Conservation (phyloP, 2,113 vertebrate genomes). For the Tachuris rubrigastra region DNA sequence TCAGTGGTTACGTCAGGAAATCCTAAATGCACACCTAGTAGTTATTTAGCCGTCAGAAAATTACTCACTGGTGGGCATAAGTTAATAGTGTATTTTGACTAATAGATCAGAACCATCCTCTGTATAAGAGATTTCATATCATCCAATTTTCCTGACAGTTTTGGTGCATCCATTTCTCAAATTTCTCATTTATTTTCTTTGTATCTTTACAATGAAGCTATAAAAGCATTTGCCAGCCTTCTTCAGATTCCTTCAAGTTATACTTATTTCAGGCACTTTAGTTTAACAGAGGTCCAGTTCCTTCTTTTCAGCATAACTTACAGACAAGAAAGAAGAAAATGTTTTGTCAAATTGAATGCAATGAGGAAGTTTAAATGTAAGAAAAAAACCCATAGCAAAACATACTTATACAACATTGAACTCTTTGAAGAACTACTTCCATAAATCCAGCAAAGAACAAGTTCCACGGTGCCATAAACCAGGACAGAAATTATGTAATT, state of each 20-base stretch:
- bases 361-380: background rate
- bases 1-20: background rate
- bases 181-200: background rate
- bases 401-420: background rate
- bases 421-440: background rate
- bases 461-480: background rate
- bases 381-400: background rate
- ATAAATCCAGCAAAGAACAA: background rate
- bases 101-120: background rate
- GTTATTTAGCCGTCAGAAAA: background rate
- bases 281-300: background rate
- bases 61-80: background rate
- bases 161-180: background rate
- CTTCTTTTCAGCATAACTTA: background rate
- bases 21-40: too few relatives aligned
- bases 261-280: background rate
- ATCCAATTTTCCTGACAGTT: background rate
- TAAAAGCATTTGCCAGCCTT: background rate
- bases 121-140: background rate
- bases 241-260: background rate
- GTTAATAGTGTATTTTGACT: background rate
- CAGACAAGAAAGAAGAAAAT: background rate
- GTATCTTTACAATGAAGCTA: background rate
- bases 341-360: background rate
- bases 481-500: background rate